A percentile compares a stretch with the other conserved stretches of the same genome.
Conservation (phyloP, 2,113 vertebrate species). For the Eublepharis macularius region DNA sequence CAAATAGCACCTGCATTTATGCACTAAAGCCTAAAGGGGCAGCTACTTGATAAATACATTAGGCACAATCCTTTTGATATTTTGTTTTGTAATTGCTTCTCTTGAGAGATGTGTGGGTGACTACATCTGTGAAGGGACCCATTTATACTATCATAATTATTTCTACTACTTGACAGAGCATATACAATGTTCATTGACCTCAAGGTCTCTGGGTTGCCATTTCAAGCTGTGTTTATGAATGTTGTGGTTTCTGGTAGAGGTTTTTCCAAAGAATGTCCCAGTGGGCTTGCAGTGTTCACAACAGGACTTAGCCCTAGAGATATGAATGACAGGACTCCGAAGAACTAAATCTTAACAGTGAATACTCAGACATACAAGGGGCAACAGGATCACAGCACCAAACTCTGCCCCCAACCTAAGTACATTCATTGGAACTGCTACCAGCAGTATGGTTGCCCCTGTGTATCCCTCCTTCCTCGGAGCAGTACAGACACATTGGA, state of each 20-base stretch:
- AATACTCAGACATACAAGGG: too few relatives aligned
- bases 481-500: too few relatives aligned
- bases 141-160: constrained; percentile 11
- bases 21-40: constrained; percentile 43
- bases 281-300: not conserved
- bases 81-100: constrained; percentile 25
- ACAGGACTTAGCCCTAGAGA: not conserved
- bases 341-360: too few relatives aligned
- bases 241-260: not conserved
- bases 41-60: constrained; percentile 63
- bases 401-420: too few relatives aligned
- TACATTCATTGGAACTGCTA: too few relatives aligned
- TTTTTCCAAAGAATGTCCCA: not conserved
- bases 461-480: too few relatives aligned
- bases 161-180: not conserved
- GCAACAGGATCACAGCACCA: too few relatives aligned
- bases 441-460: too few relatives aligned
- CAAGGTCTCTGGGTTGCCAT: not conserved
- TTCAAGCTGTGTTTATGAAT: not conserved
- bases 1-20: constrained; percentile 61
- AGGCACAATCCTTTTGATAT: constrained; percentile 6
- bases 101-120: not conserved
- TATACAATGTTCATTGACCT: not conserved
- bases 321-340: not conserved
- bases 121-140: not conserved